Evolutionary conservation across 2,797 vertebrate genomes (phyloP).

Genomic region (Todus mexicanus): DNA sequence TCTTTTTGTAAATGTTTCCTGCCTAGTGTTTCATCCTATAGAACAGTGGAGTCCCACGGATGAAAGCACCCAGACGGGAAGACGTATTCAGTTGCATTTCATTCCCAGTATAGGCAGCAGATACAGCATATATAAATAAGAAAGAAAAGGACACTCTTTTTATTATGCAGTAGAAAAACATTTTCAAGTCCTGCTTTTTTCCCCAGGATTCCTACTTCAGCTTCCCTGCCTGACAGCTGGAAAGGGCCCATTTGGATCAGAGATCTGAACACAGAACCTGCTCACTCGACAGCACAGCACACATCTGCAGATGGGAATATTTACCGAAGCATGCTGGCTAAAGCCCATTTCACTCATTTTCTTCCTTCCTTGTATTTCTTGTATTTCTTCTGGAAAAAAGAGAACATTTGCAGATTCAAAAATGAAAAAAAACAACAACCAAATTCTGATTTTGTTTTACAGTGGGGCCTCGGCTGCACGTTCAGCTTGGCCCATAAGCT

Average conservation of each 20-base stretch:
- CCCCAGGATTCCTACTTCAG: neutral
- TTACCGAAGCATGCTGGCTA: neutral
- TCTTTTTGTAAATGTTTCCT: neutral
- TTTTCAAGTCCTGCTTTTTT: neutral
- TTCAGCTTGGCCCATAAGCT: neutral
- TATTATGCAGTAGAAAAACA: neutral
- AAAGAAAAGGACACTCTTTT: neutral
- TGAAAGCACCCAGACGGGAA: neutral
- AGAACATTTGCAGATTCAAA: constrained; percentile 9
- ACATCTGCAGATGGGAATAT: neutral
- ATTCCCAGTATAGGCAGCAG: neutral
- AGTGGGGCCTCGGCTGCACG: neutral
- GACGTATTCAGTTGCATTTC: neutral
- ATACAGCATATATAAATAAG: neutral
- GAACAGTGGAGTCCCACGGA: neutral
- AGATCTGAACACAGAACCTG: neutral
- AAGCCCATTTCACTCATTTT: neutral
- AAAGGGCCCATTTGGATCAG: neutral
- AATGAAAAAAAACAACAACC: neutral
- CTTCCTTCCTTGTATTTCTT: neutral
- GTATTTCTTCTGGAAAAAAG: neutral
- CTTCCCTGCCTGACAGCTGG: neutral
- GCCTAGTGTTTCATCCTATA: neutral
- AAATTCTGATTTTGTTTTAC: constrained; percentile 29
- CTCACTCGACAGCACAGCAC: neutral